Evolutionary conservation across 1,140 invertebrate species (phyloP), one percentile per base, ranked within the genome.

Genomic region (Caenorhabditis inopinata): DNA sequence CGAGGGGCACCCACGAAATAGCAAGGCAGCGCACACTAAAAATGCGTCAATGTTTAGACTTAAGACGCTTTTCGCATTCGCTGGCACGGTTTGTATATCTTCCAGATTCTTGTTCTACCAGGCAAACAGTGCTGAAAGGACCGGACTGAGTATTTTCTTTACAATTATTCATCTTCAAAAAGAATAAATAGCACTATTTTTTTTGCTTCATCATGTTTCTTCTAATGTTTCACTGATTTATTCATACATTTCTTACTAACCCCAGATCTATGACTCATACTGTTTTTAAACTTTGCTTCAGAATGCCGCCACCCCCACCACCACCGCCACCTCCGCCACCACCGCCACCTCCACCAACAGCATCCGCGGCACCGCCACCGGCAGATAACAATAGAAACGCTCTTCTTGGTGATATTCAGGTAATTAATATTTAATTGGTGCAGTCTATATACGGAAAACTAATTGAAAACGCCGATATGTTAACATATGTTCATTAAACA

Each of bases 321-420:
- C 58, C 49, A 1, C 49, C 58, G 16, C 53, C 53, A 16, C 58
- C 58, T 11, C 58, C 58, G 27, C 58, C 58, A 21, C 58, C 58
- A 5, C 58, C 58, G 6, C 58, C 58, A 2, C 58, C 58, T 0
- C 32, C 58, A 21, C 32, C 32, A 2, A 7, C 27, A 4, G 27
- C 27, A 14, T 2, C 58, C 9, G 12, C 58, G 5, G 32, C 58
- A 18, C 32, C 58, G 12, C 58, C 58, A 21, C 58, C 58, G 23
- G 2, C 58, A 3, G 38, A 12, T n/a, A 11, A 2, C 21, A 32
- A 29, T 38, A 16, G 58, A 38, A 68, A 68, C 38, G 58, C 58
- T 68, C 58, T 68, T 7, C 58, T 68, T 68, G 58, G 58, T 21
- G 58, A 68, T 42, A 68, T 68, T 68, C 58, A 68, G 29, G 58